Evolutionary conservation across 2,888 invertebrate species (phyloP), one percentile per base, ranked within the genome.

Genomic region (Agonopterix heracliana): DNA sequence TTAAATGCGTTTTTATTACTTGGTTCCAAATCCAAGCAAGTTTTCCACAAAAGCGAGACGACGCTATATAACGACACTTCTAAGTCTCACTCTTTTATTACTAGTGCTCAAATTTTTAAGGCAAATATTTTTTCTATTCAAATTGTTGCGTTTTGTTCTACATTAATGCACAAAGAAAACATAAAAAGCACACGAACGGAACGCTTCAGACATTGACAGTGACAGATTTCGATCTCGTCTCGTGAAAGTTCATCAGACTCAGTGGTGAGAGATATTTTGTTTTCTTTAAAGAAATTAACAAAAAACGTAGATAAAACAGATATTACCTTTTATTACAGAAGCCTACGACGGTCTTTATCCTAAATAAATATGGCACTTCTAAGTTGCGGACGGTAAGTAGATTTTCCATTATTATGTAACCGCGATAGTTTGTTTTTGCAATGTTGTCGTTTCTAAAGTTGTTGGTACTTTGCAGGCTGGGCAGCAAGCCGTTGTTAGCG

Each of bases 361-460:
- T 54, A 45, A 49, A 41, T 51, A 56, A 66, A 74, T 14, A 86
- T 87, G 87, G 80, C 86, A 49, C 74, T 86, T 60, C 77, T 75
- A 56, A 68, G 66, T 50, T 81, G 76, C 58, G 66, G 77, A 65
- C 85, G 85, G 87, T 87, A 72, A 66, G 74, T 76, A 65, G 54
- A 57, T 55, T 63, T 50, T 48, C 49, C 9, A 69, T 68, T 58
- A 79, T 87, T 87, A 85, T 84, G 81, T 87, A 85, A 87, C 64
- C 66, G 49, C 54, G 51, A 56, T 59, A 57, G 57, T 59, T 61
- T 68, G 57, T 63, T 49, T 63, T 63, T 58, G 47, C 53, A 44
- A 54, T 51, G 45, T 57, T 53, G 51, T 47, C 46, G 38, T 53
- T 49, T 42, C 14, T 51, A 54, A 55, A 38, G 43, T 58, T 53